Evolutionary conservation across 2,888 invertebrate genomes (phyloP), one percentile per base, ranked within the genome.

Genomic region (Gastrophysa polygoni): DNA sequence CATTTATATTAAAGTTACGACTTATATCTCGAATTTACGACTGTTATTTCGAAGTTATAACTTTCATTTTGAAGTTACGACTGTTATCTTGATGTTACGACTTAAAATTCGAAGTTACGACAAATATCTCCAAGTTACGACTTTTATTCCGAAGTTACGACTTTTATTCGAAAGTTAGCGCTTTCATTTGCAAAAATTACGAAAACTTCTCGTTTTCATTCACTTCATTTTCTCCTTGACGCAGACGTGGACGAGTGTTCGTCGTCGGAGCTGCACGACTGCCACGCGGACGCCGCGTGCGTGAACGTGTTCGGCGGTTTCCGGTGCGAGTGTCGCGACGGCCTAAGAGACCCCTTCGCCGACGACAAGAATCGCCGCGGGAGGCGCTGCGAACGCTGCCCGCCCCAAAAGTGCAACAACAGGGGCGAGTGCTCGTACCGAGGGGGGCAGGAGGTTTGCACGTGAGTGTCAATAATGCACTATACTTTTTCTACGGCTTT

Each of bases 201-300:
- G n/a, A n/a, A n/a, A n/a, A n/a, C n/a, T n/a, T n/a, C n/a, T n/a
- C n/a, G n/a, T n/a, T n/a, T n/a, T n/a, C n/a, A n/a, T n/a, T n/a
- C n/a, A n/a, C n/a, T 14, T 43, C 5, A 7, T 29, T 47, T 34
- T 54, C 14, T 5, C 34, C 62, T 65, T 43, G n/a, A n/a, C n/a
- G n/a, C 78, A 89, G 95, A 96, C 81, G 80, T 95, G 69, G 93
- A 96, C 76, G 96, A 96, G 79, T 96, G 96, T 71, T 87, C 90
- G 0, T 89, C 91, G 0, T 80, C 87, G 0, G 93, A 94, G 11
- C 81, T 93, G 32, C 93, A 96, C 77, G 95, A 96, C 76, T 96
- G 96, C 66, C 92, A 95, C 73, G 82, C 86, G 6, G 83, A 90
- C 16, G 94, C 95, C 0, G 83, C 81, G 0, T 96, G 96, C 75